phyloP scores from a whole-genome alignment of 1,140 invertebrate species.

The Chymomyza costata region DNA sequence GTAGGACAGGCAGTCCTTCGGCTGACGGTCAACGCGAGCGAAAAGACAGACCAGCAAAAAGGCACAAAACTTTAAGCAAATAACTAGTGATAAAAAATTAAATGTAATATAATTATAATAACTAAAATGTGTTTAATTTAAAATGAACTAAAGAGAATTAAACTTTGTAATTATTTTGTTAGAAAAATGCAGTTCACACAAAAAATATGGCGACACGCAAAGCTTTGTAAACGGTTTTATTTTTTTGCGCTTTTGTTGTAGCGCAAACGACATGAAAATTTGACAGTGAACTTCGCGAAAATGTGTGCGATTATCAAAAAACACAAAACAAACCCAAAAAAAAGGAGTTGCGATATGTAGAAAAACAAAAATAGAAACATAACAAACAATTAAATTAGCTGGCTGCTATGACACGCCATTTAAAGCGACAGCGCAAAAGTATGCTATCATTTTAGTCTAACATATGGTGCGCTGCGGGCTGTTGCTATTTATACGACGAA shows the following conservation, averaged over 20 bases:
- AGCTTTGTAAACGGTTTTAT: slow-evolving; percentile 18
- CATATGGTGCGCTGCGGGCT: slow-evolving; percentile 42
- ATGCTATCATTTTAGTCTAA: slow-evolving; percentile 36
- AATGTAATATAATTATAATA: slow-evolving; percentile 2
- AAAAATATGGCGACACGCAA: neutral
- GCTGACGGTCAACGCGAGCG: slow-evolving; percentile 67
- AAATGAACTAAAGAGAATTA: slow-evolving; percentile 3
- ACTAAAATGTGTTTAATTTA: neutral
- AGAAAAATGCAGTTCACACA: too few relatives aligned
- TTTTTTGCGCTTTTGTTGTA: slow-evolving; percentile 28
- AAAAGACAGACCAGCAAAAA: slow-evolving; percentile 39
- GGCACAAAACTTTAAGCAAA: slow-evolving; percentile 17
- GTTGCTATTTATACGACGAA: slow-evolving; percentile 15
- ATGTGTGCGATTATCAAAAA: slow-evolving; percentile 12
- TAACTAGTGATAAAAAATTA: neutral
- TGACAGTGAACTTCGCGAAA: slow-evolving; percentile 64
- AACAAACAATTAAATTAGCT: too few relatives aligned
- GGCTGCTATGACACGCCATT: too few relatives aligned
- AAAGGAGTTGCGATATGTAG: neutral
- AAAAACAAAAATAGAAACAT: slow-evolving; percentile 11
- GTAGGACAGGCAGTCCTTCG: slow-evolving; percentile 70
- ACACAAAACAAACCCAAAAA: too few relatives aligned
- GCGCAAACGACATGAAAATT: slow-evolving; percentile 57
- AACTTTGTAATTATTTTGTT: slow-evolving; percentile 2
- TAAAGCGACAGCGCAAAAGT: slow-evolving; percentile 30